phyloP scores from a whole-genome alignment of 2,113 vertebrate species.

The Phylloscopus whistleri region DNA sequence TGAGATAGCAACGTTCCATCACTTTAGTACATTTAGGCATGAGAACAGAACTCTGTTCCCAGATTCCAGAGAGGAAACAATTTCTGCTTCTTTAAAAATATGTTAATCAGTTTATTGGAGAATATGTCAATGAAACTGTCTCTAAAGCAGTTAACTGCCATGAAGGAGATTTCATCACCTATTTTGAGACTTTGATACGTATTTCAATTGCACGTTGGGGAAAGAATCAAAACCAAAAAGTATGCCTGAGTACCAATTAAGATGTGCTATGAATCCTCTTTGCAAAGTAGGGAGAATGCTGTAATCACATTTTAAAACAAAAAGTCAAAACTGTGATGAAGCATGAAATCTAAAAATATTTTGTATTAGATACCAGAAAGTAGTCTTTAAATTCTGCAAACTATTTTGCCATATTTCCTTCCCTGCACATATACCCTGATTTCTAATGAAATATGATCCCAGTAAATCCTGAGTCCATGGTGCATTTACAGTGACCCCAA shows the following conservation, averaged over 20 bases:
- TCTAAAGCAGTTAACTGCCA: neutral
- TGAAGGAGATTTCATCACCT: neutral
- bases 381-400: neutral
- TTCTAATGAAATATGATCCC: neutral
- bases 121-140: neutral
- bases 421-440: neutral
- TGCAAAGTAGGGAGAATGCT: neutral
- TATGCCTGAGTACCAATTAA: neutral
- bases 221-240: neutral
- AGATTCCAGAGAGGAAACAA: neutral
- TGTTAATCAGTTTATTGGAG: neutral
- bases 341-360: neutral
- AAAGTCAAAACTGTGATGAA: neutral
- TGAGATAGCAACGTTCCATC: neutral
- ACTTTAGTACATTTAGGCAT: neutral
- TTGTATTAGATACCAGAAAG: neutral
- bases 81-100: neutral
- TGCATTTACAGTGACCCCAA: neutral
- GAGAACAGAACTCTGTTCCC: neutral
- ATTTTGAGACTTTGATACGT: neutral
- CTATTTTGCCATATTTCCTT: neutral
- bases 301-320: neutral
- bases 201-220: neutral
- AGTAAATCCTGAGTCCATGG: neutral
- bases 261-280: neutral